A percentile compares a stretch with the other conserved stretches of the same genome.
phyloP scores from a whole-genome alignment of 2,888 invertebrate species.

The Maniola hyperantus region DNA sequence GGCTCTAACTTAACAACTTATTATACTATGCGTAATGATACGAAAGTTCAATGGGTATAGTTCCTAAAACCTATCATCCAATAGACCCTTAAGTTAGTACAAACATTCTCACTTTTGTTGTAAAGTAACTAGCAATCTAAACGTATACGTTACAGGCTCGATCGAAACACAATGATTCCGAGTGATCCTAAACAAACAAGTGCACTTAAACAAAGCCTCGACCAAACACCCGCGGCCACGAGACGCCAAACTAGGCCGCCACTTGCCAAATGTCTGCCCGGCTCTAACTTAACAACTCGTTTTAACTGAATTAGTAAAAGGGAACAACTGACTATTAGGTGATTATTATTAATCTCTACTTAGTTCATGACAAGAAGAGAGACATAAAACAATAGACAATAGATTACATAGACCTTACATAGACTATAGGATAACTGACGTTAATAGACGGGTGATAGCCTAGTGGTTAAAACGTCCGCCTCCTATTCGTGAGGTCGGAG shows the following conservation, averaged over 20 bases:
- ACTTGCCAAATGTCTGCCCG: background rate
- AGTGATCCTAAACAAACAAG: conserved; percentile 17
- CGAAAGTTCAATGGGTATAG: too few species aligned
- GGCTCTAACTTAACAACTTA: background rate
- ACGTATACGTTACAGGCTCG: background rate
- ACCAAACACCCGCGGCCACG: conserved; percentile 12
- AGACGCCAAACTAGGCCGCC: background rate
- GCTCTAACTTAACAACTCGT: conserved; percentile 3
- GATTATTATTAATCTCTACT: too few species aligned
- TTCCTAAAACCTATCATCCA: too few species aligned
- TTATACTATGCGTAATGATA: too few species aligned
- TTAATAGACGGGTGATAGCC: too few species aligned
- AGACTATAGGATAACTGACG: too few species aligned
- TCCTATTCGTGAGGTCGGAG: too few species aligned
- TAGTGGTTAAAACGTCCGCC: too few species aligned
- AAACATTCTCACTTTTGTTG: background rate
- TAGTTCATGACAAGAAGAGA: too few species aligned
- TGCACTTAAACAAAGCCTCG: conserved; percentile 10
- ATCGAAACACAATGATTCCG: conserved; percentile 1
- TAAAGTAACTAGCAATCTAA: background rate
- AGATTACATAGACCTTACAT: too few species aligned
- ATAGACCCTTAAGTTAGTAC: too few species aligned
- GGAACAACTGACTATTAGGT: background rate
- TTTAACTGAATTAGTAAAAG: conserved; percentile 14
- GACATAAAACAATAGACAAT: too few species aligned